Evolutionary conservation across 2,113 vertebrate genomes (phyloP), one percentile per base, ranked within the genome.

Genomic region (Mastomys natalensis): DNA sequence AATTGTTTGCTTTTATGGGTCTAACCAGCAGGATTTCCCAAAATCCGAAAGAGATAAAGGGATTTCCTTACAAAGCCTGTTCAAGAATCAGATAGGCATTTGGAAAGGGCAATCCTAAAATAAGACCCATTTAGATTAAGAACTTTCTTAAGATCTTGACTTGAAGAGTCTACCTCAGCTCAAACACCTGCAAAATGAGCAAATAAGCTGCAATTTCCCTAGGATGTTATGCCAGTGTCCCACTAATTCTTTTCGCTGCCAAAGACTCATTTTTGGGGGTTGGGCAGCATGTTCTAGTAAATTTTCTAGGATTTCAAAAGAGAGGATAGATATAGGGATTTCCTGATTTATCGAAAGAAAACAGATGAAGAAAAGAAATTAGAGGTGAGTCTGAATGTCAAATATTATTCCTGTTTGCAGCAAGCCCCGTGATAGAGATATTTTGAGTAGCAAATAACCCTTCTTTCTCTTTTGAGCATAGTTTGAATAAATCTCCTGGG

Each of bases 11-110:
- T 95, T 95, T 95, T 76, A 51, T 94, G 77, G 9, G 55, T 84
- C 87, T 84, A 93, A 48, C 70, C 62, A 93, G 51, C 64, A 95
- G 87, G 91, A 95, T 95, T 97, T 95, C 82, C 51, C 70, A 53
- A 89, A 95, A 94, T 72, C 94, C 91, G 37, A 94, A 87, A 64
- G 84, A 91, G 87, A 94, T 94, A 62, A 95, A 95, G 87, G 92
- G 68, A 45, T 96, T 96, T 89, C 84, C 74, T 62, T 37, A 29
- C 64, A 93, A 81, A 97, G 72, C 64, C 85, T 5, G 40, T 77
- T 40, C 60, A 91, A 51, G 31, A 80, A 86, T 77, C 78, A 74
- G 72, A 64, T 48, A 78, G 88, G 82, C 90, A 12, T 62, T 77
- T 90, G 66, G 86, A 92, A 96, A 96, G 93, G 89, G 74, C 82